Conservation (phyloP, 2,113 vertebrate species). For the Cryptotis parvus region DNA sequence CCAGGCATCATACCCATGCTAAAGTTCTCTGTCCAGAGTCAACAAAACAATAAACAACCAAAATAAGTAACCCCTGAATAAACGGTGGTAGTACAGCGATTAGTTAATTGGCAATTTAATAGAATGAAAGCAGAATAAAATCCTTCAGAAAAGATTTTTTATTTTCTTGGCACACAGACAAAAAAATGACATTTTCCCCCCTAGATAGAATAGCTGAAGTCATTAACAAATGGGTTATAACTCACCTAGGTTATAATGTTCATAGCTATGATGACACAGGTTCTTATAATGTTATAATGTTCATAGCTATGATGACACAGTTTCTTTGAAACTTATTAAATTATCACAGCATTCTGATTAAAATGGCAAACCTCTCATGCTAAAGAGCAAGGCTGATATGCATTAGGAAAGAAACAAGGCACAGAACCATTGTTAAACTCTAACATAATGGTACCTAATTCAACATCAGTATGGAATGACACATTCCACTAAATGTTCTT, state of each 20-base stretch:
- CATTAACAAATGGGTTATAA: slow-evolving; percentile 58
- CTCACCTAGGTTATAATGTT: slow-evolving; percentile 71
- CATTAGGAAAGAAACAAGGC: slow-evolving; percentile 60
- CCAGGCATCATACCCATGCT: too few relatives aligned
- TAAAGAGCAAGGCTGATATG: slow-evolving; percentile 26
- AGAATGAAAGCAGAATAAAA: slow-evolving; percentile 1
- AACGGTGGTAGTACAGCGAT: neutral
- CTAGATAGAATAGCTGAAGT: slow-evolving; percentile 77
- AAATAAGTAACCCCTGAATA: neutral
- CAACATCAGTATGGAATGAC: slow-evolving; percentile 3
- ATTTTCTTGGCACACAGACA: slow-evolving; percentile 85
- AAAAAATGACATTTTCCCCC: slow-evolving; percentile 67
- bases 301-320: slow-evolving; percentile 66
- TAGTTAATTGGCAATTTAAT: neutral
- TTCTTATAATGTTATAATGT: slow-evolving; percentile 68
- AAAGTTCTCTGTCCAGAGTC: neutral
- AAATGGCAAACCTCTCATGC: slow-evolving; percentile 41
- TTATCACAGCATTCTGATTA: slow-evolving; percentile 50
- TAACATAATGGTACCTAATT: neutral
- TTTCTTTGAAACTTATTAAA: slow-evolving; percentile 62
- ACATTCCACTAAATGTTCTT: slow-evolving; percentile 26
- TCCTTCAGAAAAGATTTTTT: slow-evolving; percentile 78
- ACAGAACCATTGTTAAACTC: slow-evolving; percentile 39
- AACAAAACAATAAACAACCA: neutral
- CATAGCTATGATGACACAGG: slow-evolving; percentile 65